Evolutionary conservation across 2,888 invertebrate species (phyloP), one percentile per base, ranked within the genome.

Genomic region (Zaprionus lineosus): DNA sequence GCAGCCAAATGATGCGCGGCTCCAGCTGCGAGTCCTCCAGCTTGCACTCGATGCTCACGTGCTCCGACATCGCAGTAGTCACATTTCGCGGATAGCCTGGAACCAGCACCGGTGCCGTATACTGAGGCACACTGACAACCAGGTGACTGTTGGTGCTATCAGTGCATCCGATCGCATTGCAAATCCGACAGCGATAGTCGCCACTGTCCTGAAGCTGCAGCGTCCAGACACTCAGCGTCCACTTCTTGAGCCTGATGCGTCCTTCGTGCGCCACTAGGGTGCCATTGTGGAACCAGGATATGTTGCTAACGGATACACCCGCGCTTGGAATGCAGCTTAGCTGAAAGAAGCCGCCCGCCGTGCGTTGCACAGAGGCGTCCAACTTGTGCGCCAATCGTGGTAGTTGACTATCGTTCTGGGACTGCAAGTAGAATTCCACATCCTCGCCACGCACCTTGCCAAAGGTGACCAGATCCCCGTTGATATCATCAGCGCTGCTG

Each of bases 101-200:
- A 2, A 18, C 16, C 2, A 84, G 9, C 5, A 59, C 33, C 0
- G 76, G 97, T 1, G 46, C 90, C 93, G 94, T 94, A 66, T 95
- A 95, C 87, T 93, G 94, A 57, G 96, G 93, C 88, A 95, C 96
- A 94, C 88, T 93, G 93, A 96, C 93, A 55, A 93, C 92, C 36
- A 96, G 91, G 59, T 91, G 91, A 72, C 92, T 93, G 0, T 93
- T 94, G 84, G 93, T 93, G 44, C 93, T 92, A 11, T 11, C 11
- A 53, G 95, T 94, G 82, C 95, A 95, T 0, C 95, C 97, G 41
- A 93, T 90, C 9, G 91, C 89, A 88, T 98, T 98, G 89, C 95
- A 95, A 4, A 97, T 94, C 24, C 93, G 91, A 87, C 98, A 99
- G 0, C 94, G 95, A 89, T 98, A 98, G 81, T 94, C 93, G 1